Base-by-base conservation (phyloP, 2,797 vertebrate species). In the Diglossa cyanea region DNA sequence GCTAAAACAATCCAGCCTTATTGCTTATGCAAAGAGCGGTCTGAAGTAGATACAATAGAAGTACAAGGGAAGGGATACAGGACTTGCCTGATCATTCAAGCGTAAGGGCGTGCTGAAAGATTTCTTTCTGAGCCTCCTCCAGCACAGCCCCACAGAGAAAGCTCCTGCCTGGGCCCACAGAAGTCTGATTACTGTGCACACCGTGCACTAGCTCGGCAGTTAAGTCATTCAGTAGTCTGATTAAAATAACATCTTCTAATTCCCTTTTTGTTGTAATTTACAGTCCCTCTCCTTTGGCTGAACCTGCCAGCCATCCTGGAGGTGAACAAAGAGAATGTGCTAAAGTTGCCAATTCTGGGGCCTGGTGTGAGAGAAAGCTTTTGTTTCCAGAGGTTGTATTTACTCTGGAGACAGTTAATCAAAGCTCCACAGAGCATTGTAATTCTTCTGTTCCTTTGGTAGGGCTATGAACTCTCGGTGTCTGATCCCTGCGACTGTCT, bases 251-350 rank as follows among this genome's bases (percentile, higher is more conserved):
- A 97, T 96, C 93, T 96, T 96, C 95, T 95, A 96, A 96, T 96
- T 97, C 95, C 88, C 84, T 96, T 94, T 96, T 91, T 95, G 95
- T 96, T 93, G 86, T 81, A 96, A 97, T 97, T 97, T 96, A 97
- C 93, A 94, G 90, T 78, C 92, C 57, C 92, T 97, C 96, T 97
- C 97, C 97, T 97, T 96, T 97, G 97, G 96, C 97, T 97, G 97
- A 97, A 97, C 96, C 96, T 97, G 92, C 94, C 88, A 95, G 92
- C 96, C 95, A 93, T 97, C 93, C 95, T 97, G 96, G 96, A 97
- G 96, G 97, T 97, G 96, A 95, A 97, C 92, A 97, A 97, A 97
- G 94, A 94, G 88, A 97, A 96, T 96, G 94, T 93, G 96, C 93
- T 96, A 92, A 95, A 96, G 95, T 96, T 96, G 97, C 96, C 96